A percentile compares a stretch with the other conserved stretches of the same genome.
phyloP scores from a whole-genome alignment of 2,888 invertebrate species.

The Troilus luridus region DNA sequence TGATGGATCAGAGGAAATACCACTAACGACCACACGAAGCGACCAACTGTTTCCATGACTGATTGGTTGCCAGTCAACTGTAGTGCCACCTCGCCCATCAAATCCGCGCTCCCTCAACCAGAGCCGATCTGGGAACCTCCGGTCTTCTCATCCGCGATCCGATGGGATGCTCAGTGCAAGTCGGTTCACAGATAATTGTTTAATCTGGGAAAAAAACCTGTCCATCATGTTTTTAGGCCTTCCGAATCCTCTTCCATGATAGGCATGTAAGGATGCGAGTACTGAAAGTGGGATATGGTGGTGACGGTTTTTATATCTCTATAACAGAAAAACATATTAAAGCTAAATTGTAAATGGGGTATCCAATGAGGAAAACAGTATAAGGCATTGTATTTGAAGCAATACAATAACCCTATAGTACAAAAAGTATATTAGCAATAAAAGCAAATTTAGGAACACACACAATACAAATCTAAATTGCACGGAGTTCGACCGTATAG shows the following conservation, averaged over 20 bases:
- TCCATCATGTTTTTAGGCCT: not conserved
- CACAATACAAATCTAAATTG: no score
- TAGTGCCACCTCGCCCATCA: constrained; percentile 46
- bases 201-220: not conserved
- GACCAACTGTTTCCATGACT: constrained; percentile 31
- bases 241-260: not conserved
- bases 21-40: not conserved
- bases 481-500: no score
- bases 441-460: no score
- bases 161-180: not conserved
- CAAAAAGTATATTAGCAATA: no score
- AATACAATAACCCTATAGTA: no score
- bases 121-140: constrained; percentile 37
- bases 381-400: no score
- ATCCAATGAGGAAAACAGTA: no score
- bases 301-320: no score
- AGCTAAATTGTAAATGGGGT: no score
- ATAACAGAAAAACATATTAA: no score
- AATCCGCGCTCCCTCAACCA: constrained; percentile 48
- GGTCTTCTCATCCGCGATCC: constrained; percentile 32
- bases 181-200: constrained; percentile 7
- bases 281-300: no score
- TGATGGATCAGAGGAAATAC: not conserved
- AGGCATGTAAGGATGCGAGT: no score
- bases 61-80: constrained; percentile 45